Evolutionary conservation across 2,113 vertebrate genomes (phyloP).

Genomic region (Misgurnus anguillicaudatus): DNA sequence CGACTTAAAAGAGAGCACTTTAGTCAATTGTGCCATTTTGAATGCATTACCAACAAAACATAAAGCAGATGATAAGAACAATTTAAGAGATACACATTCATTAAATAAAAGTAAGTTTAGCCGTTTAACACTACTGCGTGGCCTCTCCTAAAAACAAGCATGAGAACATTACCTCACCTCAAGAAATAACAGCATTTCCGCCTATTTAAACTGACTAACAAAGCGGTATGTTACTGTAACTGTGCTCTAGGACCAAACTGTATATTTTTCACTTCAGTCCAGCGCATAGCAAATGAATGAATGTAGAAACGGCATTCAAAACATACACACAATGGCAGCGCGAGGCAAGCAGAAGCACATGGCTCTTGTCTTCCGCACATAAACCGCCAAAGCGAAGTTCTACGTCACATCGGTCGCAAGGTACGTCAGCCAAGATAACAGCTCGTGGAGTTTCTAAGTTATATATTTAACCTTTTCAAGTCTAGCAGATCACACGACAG

Average conservation of each 20-base stretch:
- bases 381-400: background rate
- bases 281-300: background rate
- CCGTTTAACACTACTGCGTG: no score
- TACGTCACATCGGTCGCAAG: background rate
- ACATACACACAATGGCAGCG: background rate
- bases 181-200: constrained; percentile 22
- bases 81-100: background rate
- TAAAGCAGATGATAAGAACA: background rate
- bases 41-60: background rate
- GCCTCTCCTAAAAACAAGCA: background rate
- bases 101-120: background rate
- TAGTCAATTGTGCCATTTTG: background rate
- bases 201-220: background rate
- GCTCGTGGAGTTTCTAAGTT: background rate
- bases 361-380: background rate
- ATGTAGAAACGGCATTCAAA: background rate
- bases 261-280: background rate
- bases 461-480: background rate
- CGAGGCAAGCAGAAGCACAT: background rate
- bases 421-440: background rate
- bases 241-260: background rate
- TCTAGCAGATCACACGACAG: background rate
- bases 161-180: constrained; percentile 28
- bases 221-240: background rate
- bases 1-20: background rate